These are phyloP conservation scores for Lasioglossum zephyrum DNA, from an alignment of 2,888 invertebrate genomes.

Conservation along the genomic window DNA sequence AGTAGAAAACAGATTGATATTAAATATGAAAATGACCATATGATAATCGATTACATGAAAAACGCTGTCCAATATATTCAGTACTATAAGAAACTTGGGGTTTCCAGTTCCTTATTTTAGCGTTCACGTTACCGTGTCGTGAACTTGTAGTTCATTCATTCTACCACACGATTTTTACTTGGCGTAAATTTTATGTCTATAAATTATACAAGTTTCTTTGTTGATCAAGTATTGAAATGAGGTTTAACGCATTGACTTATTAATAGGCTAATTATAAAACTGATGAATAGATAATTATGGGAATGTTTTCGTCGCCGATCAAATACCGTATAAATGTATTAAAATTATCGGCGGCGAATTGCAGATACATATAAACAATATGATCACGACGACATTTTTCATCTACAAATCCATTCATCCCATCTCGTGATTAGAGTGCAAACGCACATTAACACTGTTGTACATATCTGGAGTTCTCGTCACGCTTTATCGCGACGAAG, in stretches of 20 bases:
- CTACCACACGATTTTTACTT: not conserved
- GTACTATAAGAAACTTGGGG: not conserved
- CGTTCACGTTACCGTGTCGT: not conserved
- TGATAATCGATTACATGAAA: not conserved
- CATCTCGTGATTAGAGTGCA: conserved; percentile 71
- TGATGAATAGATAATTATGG: not conserved
- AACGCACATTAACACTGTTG: conserved; percentile 59
- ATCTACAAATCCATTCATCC: conserved; percentile 50
- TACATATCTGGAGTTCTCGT: conserved; percentile 71
- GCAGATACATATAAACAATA: not conserved
- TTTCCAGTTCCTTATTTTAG: conserved; percentile 3
- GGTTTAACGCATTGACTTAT: not conserved
- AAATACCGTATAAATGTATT: not conserved
- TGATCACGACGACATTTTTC: conserved; percentile 52
- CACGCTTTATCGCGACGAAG: conserved; percentile 72
- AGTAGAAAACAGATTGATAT: not conserved
- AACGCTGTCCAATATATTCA: conserved; percentile 2
- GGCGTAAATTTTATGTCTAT: not conserved
- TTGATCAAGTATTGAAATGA: not conserved
- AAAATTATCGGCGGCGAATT: not conserved
- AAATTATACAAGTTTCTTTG: not conserved
- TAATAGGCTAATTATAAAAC: not conserved
- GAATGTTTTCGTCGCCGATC: not conserved
- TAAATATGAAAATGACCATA: not conserved
- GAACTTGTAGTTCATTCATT: not conserved